phyloP scores from a whole-genome alignment of 1,140 invertebrate genomes.

The Pissodes strobi region DNA sequence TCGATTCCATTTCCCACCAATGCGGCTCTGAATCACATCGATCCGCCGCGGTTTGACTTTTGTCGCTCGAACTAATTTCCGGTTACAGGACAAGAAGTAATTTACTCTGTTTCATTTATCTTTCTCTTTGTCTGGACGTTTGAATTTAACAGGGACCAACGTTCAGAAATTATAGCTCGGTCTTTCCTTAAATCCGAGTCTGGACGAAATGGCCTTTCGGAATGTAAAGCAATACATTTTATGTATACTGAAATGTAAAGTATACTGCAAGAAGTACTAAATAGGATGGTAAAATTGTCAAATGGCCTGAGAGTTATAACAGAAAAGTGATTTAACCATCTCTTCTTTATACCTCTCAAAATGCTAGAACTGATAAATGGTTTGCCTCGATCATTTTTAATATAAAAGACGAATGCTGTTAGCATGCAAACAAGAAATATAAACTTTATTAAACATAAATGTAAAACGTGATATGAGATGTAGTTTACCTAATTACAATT shows the following conservation, averaged over 20 bases:
- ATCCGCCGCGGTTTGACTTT: slow-evolving; percentile 45
- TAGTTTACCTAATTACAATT: no score
- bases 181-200: slow-evolving; percentile 28
- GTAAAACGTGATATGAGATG: no score
- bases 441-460: no score
- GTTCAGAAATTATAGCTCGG: slow-evolving; percentile 30
- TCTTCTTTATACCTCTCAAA: no score
- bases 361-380: no score
- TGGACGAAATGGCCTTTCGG: slow-evolving; percentile 15
- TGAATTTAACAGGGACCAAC: slow-evolving; percentile 34
- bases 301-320: slow-evolving; percentile 4
- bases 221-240: slow-evolving; percentile 27
- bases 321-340: background rate
- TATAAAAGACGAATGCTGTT: no score
- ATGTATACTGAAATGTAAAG: slow-evolving; percentile 23
- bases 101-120: slow-evolving; percentile 50
- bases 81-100: slow-evolving; percentile 45
- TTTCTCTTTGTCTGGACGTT: slow-evolving; percentile 43
- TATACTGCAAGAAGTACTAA: slow-evolving; percentile 2
- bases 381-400: no score
- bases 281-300: slow-evolving; percentile 1
- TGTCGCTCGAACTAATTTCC: slow-evolving; percentile 48
- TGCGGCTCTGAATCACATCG: slow-evolving; percentile 27
- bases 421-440: no score
- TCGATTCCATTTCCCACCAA: no score